Base-by-base conservation (phyloP, 2,113 vertebrate genomes). In the Cranoglanis bouderius region DNA sequence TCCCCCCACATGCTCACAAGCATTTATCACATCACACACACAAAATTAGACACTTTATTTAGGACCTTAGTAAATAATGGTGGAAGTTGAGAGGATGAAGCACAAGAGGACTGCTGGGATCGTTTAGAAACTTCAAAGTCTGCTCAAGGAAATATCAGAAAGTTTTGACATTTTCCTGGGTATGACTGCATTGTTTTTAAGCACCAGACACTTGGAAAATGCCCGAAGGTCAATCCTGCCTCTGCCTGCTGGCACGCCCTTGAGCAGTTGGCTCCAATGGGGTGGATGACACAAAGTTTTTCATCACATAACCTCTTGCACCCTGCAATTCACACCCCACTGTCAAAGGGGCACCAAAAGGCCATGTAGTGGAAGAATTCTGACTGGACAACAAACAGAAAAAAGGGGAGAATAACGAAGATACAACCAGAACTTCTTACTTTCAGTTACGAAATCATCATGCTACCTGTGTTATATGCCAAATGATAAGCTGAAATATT, bases 261-360 rank as follows among this genome's bases (percentile, higher is more conserved):
- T 3, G 46, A 18, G 75, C 46, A n/a, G 46, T 29, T 75, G 35
- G 72, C 38, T 75, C 72, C 19, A 26, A 75, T 4, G 29, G 61
- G 67, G 19, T 5, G 63, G 84, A 85, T 81, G 72, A 61, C 82
- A 90, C 63, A 24, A 82, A n/a, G 51, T 84, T 88, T 90, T 90
- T 84, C 74, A 84, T 86, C 74, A n/a, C 43, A n/a, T 82, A 84
- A 87, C 57, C 35, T 85, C 35, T 59, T 46, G 40, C 83, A 40
- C 78, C 49, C 77, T 77, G 80, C 78, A 86, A 88, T 88, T 59
- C 61, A 88, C 80, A 78, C 88, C 80, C 84, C n/a, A 26, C 59
- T 38, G 90, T 21, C 84, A 74, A 53, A 19, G 49, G 77, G 59
- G 84, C 87, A 78, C 21, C 67, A 26, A 75, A 46, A 75, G 85